Evolutionary conservation across 1,140 invertebrate genomes (phyloP).

Genomic region (Branchinecta lynchi): DNA sequence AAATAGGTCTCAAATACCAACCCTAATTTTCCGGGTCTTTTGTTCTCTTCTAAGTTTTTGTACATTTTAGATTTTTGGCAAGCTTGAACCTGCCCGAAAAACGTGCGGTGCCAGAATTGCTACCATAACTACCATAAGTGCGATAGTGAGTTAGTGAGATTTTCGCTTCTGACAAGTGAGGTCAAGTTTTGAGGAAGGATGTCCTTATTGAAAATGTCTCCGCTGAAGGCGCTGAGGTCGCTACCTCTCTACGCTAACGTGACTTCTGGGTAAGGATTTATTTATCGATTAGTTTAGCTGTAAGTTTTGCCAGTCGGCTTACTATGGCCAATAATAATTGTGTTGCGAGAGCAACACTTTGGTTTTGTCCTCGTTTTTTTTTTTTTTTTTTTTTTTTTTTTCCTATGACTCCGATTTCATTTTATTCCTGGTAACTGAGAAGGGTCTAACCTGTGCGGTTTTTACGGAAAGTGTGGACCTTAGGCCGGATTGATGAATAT

Average conservation of each 20-base stretch:
- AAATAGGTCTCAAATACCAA: not conserved
- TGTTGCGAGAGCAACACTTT: too few relatives aligned
- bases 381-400: too few relatives aligned
- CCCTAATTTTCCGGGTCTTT: not conserved
- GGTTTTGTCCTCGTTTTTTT: too few relatives aligned
- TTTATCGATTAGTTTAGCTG: not conserved
- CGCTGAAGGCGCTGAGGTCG: not conserved
- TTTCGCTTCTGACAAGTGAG: not conserved
- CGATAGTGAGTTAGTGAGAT: not conserved
- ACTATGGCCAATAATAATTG: too few relatives aligned
- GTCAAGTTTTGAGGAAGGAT: not conserved
- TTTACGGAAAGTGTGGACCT: too few relatives aligned
- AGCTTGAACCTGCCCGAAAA: not conserved
- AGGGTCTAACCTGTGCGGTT: too few relatives aligned
- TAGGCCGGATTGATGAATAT: too few relatives aligned
- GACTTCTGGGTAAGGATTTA: not conserved
- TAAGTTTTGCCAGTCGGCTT: too few relatives aligned
- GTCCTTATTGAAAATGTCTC: constrained; percentile 1
- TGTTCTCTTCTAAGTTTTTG: not conserved
- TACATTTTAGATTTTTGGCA: not conserved
- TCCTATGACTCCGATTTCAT: too few relatives aligned
- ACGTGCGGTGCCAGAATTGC: not conserved
- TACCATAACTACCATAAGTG: not conserved
- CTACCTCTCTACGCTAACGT: not conserved
- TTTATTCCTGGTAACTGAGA: too few relatives aligned